Evolutionary conservation across 37 sponge, comb jelly and placozoan species (phyloP).

Genomic region (Hormiphora californensis): DNA sequence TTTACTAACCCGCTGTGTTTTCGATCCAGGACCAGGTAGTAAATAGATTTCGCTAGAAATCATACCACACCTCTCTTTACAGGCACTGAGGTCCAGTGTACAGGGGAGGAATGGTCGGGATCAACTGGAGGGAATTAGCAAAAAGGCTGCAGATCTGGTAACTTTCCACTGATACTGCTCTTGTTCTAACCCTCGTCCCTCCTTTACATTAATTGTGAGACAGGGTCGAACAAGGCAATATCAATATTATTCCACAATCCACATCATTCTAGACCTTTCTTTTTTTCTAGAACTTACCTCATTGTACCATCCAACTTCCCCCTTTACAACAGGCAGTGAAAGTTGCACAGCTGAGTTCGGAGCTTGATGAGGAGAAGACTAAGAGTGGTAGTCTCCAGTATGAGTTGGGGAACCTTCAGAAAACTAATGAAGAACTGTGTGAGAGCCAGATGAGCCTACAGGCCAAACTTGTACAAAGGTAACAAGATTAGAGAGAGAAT

Average conservation of each 20-base stretch:
- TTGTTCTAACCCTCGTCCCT: too few species aligned
- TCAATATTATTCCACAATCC: neutral
- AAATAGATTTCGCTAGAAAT: neutral
- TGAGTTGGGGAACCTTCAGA: neutral
- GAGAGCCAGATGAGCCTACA: constrained; percentile 44
- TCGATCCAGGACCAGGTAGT: neutral
- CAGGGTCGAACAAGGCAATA: neutral
- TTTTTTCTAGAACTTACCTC: neutral
- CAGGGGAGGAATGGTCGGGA: neutral
- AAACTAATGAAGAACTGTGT: constrained; percentile 40
- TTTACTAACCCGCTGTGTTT: too few species aligned
- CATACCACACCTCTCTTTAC: too few species aligned
- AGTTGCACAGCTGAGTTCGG: constrained; percentile 14
- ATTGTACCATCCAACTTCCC: neutral
- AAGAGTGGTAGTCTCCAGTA: neutral
- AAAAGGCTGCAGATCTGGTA: constrained; percentile 49
- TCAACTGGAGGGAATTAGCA: constrained; percentile 16
- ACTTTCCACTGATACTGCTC: neutral
- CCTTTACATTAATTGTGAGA: neutral
- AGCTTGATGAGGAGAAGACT: constrained; percentile 34
- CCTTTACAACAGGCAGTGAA: constrained; percentile 9
- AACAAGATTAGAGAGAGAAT: too few species aligned
- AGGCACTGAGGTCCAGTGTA: constrained; percentile 16
- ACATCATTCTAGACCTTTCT: neutral
- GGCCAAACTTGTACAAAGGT: constrained; percentile 33